A percentile compares a stretch with the other conserved stretches of the same genome.
phyloP scores from a whole-genome alignment of 2,113 vertebrate species.

The Syngnathus scovelli region DNA sequence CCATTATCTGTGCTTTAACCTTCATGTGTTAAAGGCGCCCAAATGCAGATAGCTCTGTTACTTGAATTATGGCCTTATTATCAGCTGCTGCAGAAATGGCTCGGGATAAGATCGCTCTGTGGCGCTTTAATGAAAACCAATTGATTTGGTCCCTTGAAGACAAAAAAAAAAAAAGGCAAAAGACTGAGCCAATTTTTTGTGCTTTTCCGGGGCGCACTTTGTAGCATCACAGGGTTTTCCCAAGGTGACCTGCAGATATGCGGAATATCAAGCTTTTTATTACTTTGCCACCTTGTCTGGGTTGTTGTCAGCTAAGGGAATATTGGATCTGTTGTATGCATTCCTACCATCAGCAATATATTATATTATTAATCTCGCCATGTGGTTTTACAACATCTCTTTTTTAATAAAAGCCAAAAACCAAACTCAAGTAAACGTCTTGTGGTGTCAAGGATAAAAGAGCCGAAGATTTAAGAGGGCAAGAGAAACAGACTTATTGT shows the following conservation, averaged over 20 bases:
- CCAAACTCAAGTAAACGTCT: slow-evolving; percentile 43
- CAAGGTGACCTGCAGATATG: slow-evolving; percentile 37
- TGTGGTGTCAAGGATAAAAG: slow-evolving; percentile 36
- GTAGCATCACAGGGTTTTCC: slow-evolving; percentile 16
- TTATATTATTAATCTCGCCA: slow-evolving; percentile 4
- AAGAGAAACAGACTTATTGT: slow-evolving; percentile 37
- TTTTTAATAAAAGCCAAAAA: slow-evolving; percentile 35
- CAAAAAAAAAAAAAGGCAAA: slow-evolving; percentile 29
- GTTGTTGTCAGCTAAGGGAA: slow-evolving; percentile 24
- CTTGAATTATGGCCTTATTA: slow-evolving; percentile 68
- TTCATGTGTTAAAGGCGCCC: slow-evolving; percentile 57
- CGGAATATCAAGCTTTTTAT: slow-evolving; percentile 30
- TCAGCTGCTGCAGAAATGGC: slow-evolving; percentile 39
- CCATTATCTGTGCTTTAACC: slow-evolving; percentile 65
- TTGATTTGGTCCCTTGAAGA: slow-evolving; percentile 58
- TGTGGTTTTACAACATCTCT: slow-evolving; percentile 16
- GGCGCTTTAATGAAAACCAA: slow-evolving; percentile 62
- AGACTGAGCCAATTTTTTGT: slow-evolving; percentile 7
- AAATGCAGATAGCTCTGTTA: slow-evolving; percentile 40
- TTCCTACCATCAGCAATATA: slow-evolving; percentile 20
- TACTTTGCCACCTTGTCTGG: slow-evolving; percentile 27
- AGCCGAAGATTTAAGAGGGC: slow-evolving; percentile 34
- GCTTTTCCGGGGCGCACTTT: slow-evolving; percentile 16
- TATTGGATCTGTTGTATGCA: slow-evolving; percentile 37
- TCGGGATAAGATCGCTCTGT: slow-evolving; percentile 53